A percentile compares a stretch with the other conserved stretches of the same genome.
phyloP scores from a whole-genome alignment of 2,888 invertebrate species.

The Xanthorhoe designata region DNA sequence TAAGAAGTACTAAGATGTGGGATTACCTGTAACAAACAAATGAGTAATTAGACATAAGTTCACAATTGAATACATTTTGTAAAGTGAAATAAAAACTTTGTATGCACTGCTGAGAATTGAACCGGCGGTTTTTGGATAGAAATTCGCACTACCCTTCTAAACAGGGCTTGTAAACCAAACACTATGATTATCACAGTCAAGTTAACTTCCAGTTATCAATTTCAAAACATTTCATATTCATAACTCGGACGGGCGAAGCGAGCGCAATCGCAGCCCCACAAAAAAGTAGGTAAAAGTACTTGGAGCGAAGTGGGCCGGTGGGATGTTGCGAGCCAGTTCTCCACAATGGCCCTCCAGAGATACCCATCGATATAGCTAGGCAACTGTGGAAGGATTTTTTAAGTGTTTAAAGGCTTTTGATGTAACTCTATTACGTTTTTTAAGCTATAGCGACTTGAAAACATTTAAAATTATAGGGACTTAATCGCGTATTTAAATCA shows the following conservation, averaged over 20 bases:
- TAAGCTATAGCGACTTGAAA: too few species aligned
- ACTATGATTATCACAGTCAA: too few species aligned
- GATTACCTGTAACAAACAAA: slow-evolving; percentile 32
- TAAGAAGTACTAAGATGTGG: slow-evolving; percentile 17
- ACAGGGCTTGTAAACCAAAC: too few species aligned
- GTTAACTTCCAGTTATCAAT: slow-evolving; percentile 9
- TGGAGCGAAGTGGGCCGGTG: slow-evolving; percentile 24
- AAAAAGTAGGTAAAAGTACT: slow-evolving; percentile 20
- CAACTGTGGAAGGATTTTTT: not conserved
- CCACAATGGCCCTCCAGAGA: slow-evolving; percentile 10
- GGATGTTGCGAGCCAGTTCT: slow-evolving; percentile 18
- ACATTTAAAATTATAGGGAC: too few species aligned
- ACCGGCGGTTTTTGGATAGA: too few species aligned
- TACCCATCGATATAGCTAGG: slow-evolving; percentile 4
- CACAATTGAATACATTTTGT: too few species aligned
- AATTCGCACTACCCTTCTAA: too few species aligned
- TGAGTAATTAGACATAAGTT: not conserved
- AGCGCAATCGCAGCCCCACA: slow-evolving; percentile 19
- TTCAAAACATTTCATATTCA: slow-evolving; percentile 14
- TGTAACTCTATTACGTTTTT: too few species aligned
- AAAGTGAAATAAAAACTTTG: too few species aligned
- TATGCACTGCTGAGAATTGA: not conserved
- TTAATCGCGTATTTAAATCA: too few species aligned
- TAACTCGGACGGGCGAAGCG: slow-evolving; percentile 8
- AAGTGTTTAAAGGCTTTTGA: too few species aligned